Conservation (phyloP, 2,113 vertebrate species). For the Siniperca chuatsi region DNA sequence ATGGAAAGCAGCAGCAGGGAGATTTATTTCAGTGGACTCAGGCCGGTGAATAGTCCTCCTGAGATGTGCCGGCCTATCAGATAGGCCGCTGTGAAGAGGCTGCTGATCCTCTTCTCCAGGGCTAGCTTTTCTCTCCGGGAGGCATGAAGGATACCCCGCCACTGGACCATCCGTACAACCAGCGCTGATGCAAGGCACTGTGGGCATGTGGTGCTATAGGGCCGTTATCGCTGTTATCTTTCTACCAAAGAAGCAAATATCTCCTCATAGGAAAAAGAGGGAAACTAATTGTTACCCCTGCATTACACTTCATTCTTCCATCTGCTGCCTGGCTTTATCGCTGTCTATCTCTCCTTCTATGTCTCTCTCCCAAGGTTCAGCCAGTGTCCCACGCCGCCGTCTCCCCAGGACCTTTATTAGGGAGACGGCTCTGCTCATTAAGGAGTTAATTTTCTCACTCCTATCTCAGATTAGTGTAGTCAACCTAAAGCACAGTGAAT, state of each 20-base stretch:
- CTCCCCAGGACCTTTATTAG: slow-evolving; percentile 82
- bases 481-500: slow-evolving; percentile 88
- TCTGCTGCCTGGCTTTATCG: slow-evolving; percentile 24
- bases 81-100: slow-evolving; percentile 71
- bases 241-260: slow-evolving; percentile 71
- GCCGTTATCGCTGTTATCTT: slow-evolving; percentile 67
- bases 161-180: slow-evolving; percentile 73
- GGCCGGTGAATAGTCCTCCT: slow-evolving; percentile 56
- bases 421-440: slow-evolving; percentile 85
- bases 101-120: slow-evolving; percentile 77
- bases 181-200: slow-evolving; percentile 37
- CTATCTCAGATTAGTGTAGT: slow-evolving; percentile 87
- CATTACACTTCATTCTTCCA: slow-evolving; percentile 43
- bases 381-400: slow-evolving; percentile 59
- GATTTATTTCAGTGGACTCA: slow-evolving; percentile 70
- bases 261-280: slow-evolving; percentile 48
- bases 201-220: slow-evolving; percentile 63
- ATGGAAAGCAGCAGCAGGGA: slow-evolving; percentile 65
- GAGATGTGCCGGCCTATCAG: slow-evolving; percentile 73
- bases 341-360: slow-evolving; percentile 30
- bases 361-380: slow-evolving; percentile 48
- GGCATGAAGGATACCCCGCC: slow-evolving; percentile 76
- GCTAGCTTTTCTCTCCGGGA: slow-evolving; percentile 71
- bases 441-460: slow-evolving; percentile 87
- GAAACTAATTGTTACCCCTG: slow-evolving; percentile 61